Evolutionary conservation across 2,113 vertebrate genomes (phyloP), one percentile per base, ranked within the genome.

Genomic region (Setophaga kirtlandii): DNA sequence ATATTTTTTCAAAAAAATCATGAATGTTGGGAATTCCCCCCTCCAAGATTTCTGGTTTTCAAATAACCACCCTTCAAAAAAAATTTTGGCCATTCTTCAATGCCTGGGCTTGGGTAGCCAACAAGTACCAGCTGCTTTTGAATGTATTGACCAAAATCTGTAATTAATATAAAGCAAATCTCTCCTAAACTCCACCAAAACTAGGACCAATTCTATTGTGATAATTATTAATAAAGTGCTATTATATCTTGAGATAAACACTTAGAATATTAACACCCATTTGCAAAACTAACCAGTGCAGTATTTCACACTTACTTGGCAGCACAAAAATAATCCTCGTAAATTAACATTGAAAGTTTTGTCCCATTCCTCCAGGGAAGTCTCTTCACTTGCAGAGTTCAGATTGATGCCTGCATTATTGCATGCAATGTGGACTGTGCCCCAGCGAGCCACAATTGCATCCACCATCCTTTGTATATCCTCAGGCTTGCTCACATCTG

Each of bases 401-500:
- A 97, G 97, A 58, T 99, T 98, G 97, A 99, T 97, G 20, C 98
- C 98, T 16, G 98, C 98, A 3, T 98, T 98, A 97, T 98, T 98
- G 87, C 98, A 98, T 1, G 98, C 98, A 9, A 98, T 97, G 92
- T 98, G 97, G 55, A 98, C 31, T 6, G 92, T 90, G 79, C 98
- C 98, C 98, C 98, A 98, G 94, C 97, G 98, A 65, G 97, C 93
- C 59, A 98, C 87, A 0, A 98, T 91, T 22, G 39, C 47, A 73
- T 98, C 97, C 50, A 98, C 97, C 88, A 98, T 97, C 96, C 95
- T 97, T 84, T 98, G 98, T 79, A 98, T 97, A 56, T 98, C 98
- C 52, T 97, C 96, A 27, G 97, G 93, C 87, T 98, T 98, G 94
- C 98, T 98, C 23, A 98, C 96, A 96, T 99, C 98, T 86, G 98